Evolutionary conservation across 2,888 invertebrate genomes (phyloP).

Genomic region (Amaurobius ferox): DNA sequence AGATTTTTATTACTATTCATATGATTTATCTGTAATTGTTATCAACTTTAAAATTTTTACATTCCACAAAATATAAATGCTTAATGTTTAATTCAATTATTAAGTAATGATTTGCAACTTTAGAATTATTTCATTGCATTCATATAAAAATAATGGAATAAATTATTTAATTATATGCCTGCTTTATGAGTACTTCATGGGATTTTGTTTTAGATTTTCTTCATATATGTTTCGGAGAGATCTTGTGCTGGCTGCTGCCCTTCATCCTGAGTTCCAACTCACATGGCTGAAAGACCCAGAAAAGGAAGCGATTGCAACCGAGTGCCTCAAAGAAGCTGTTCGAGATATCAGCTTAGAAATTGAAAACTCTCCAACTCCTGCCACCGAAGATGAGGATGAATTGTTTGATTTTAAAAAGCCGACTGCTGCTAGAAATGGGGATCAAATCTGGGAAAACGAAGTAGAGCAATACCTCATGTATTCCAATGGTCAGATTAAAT

Average conservation of each 20-base stretch:
- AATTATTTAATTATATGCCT: too few relatives aligned
- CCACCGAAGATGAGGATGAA: neutral
- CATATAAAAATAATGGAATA: too few relatives aligned
- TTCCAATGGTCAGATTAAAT: conserved; percentile 4
- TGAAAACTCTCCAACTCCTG: neutral
- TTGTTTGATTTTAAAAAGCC: conserved; percentile 13
- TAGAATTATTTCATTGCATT: too few relatives aligned
- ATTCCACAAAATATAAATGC: too few relatives aligned
- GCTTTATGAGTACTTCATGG: too few relatives aligned
- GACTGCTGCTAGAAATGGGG: neutral
- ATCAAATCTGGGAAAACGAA: neutral
- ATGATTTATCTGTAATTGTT: too few relatives aligned
- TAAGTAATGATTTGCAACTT: too few relatives aligned
- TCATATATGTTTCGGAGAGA: conserved; percentile 17
- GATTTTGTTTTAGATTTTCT: conserved; percentile 1
- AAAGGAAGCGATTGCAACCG: conserved; percentile 2
- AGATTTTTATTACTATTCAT: too few relatives aligned
- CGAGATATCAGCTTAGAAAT: neutral
- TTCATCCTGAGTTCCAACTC: conserved; percentile 16
- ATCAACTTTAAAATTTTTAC: too few relatives aligned
- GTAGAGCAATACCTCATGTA: conserved; percentile 1
- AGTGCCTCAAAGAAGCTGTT: conserved; percentile 14
- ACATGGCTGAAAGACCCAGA: conserved; percentile 7
- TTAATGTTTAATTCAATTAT: too few relatives aligned
- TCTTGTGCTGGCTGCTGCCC: neutral